phyloP scores from a whole-genome alignment of 2,113 vertebrate genomes.

The Hippocampus barbouri region DNA sequence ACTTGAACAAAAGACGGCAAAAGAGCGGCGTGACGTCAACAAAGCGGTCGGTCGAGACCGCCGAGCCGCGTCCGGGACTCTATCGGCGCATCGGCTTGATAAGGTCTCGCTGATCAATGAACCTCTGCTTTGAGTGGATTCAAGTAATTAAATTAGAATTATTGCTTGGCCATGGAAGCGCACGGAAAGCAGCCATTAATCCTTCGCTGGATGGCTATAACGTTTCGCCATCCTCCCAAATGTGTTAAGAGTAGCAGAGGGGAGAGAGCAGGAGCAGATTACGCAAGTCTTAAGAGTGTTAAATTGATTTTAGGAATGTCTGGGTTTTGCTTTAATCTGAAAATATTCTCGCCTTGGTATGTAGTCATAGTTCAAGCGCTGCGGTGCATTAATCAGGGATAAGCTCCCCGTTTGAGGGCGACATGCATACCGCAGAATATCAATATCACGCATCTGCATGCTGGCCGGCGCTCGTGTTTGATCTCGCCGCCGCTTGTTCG shows the following conservation, averaged over 20 bases:
- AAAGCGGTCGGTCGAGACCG: slow-evolving; percentile 50
- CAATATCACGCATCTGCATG: not conserved
- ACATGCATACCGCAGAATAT: not conserved
- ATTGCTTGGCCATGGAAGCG: slow-evolving; percentile 64
- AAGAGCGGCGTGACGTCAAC: slow-evolving; percentile 57
- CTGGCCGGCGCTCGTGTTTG: not conserved
- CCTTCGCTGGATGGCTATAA: slow-evolving; percentile 51
- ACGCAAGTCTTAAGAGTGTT: slow-evolving; percentile 62
- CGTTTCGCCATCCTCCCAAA: slow-evolving; percentile 61
- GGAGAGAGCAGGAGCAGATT: slow-evolving; percentile 54
- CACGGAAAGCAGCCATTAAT: slow-evolving; percentile 67
- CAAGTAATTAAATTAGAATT: slow-evolving; percentile 75
- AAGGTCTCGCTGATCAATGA: slow-evolving; percentile 62
- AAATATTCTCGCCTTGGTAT: slow-evolving; percentile 31
- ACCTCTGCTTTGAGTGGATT: slow-evolving; percentile 65
- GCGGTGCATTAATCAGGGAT: slow-evolving; percentile 28
- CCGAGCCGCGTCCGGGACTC: slow-evolving; percentile 59
- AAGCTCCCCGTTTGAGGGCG: slow-evolving; percentile 8
- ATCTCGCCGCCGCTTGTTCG: not conserved
- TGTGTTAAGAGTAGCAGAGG: slow-evolving; percentile 42
- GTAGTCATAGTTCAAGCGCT: slow-evolving; percentile 26
- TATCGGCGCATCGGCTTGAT: slow-evolving; percentile 61
- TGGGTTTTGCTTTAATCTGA: slow-evolving; percentile 51
- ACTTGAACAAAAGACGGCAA: slow-evolving; percentile 21
- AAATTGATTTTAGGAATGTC: slow-evolving; percentile 63